Evolutionary conservation across 2,888 invertebrate genomes (phyloP).

Genomic region (Plemyria rubiginata): DNA sequence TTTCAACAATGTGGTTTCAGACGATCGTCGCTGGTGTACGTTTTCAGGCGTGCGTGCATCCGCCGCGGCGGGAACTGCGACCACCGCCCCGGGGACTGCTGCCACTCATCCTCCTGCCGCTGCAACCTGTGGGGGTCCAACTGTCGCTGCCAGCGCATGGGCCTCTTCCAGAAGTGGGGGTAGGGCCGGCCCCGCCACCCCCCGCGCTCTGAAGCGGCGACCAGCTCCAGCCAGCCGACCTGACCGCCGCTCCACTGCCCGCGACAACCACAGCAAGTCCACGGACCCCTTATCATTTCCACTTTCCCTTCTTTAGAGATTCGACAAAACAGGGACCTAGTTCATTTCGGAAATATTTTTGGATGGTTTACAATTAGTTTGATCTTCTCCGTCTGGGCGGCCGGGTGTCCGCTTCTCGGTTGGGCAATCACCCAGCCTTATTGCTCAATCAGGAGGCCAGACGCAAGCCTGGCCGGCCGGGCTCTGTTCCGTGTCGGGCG

Average conservation of each 20-base stretch:
- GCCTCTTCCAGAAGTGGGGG: conserved; percentile 95
- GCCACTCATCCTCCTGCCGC: conserved; percentile 93
- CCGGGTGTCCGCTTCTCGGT: conserved; percentile 86
- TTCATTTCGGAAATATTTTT: conserved; percentile 79
- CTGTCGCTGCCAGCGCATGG: conserved; percentile 94
- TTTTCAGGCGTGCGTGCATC: conserved; percentile 93
- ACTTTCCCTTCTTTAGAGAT: conserved; percentile 56
- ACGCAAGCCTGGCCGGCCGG: conserved; percentile 73
- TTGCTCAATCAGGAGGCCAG: conserved; percentile 87
- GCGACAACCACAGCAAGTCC: conserved; percentile 70
- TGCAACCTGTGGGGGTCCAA: conserved; percentile 96
- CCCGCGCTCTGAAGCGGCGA: conserved; percentile 68
- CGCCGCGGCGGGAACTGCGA: conserved; percentile 93
- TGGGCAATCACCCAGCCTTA: conserved; percentile 91
- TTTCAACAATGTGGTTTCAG: conserved; percentile 87
- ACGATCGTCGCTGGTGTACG: conserved; percentile 93
- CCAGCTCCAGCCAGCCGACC: conserved; percentile 72
- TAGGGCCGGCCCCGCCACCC: conserved; percentile 58
- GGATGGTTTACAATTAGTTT: conserved; percentile 64
- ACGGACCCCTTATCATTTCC: conserved; percentile 73
- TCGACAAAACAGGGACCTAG: conserved; percentile 80
- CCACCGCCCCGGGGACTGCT: conserved; percentile 93
- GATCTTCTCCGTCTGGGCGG: conserved; percentile 68
- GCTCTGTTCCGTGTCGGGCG: conserved; percentile 65
- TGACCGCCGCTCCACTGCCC: conserved; percentile 75